phyloP scores from a whole-genome alignment of 2,797 vertebrate species.

The Sebastes aleutianus region DNA sequence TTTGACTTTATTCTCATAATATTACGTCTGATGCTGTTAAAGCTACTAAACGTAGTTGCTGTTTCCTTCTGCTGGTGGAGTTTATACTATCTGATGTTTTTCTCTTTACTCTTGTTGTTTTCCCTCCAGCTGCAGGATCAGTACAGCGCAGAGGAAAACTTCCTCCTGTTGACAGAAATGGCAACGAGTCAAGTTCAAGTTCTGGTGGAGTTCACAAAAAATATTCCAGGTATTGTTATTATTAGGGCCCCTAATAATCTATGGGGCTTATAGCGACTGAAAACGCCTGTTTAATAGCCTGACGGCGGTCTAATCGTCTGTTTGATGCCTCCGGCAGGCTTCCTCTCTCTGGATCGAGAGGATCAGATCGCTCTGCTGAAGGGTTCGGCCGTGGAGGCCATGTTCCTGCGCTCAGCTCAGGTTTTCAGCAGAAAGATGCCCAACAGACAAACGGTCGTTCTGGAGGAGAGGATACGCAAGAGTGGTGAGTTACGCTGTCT shows the following conservation, averaged over 20 bases:
- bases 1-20: too few relatives aligned
- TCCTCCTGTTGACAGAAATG: constrained; percentile 97
- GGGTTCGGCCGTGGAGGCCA: constrained; percentile 97
- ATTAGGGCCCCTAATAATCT: too few relatives aligned
- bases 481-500: constrained; percentile 83
- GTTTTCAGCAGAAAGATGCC: constrained; percentile 93
- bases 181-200: constrained; percentile 97
- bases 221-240: constrained; percentile 88
- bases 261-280: too few relatives aligned
- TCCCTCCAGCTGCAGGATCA: constrained; percentile 89
- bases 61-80: not conserved
- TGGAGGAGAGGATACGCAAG: constrained; percentile 94
- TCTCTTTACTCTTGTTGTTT: constrained; percentile 14
- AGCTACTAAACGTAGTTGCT: not conserved
- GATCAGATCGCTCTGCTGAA: constrained; percentile 98
- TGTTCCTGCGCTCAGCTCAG: constrained; percentile 97
- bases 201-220: constrained; percentile 98
- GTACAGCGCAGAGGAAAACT: constrained; percentile 94
- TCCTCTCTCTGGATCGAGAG: constrained; percentile 94
- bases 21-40: not conserved
- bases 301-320: too few relatives aligned
- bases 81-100: not conserved
- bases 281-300: too few relatives aligned
- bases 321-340: constrained; percentile 80
- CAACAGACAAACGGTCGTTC: constrained; percentile 83